Conservation (phyloP, 2,888 invertebrate genomes). For the Dynastes maya region DNA sequence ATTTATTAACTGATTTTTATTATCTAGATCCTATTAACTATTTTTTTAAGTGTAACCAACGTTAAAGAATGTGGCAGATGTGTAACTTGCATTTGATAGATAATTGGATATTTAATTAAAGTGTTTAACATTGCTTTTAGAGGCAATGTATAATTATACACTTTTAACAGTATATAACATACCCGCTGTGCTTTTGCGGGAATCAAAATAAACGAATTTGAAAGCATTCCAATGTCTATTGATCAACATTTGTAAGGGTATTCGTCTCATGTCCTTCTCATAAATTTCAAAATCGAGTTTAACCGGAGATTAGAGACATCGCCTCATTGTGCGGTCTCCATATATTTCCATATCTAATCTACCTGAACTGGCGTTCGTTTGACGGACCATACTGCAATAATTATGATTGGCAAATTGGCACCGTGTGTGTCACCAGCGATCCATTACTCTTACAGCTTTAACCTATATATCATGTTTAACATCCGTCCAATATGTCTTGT, state of each 20-base stretch:
- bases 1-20: no score
- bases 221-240: neutral
- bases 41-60: no score
- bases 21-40: no score
- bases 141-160: no score
- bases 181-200: no score
- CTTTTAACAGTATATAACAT: no score
- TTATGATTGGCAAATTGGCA: constrained; percentile 50
- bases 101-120: no score
- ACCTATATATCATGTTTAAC: constrained; percentile 50
- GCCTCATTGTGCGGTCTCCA: constrained; percentile 46
- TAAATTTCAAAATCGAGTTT: constrained; percentile 46
- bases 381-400: constrained; percentile 42
- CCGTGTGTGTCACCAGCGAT: constrained; percentile 47
- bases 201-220: no score
- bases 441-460: constrained; percentile 46
- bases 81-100: no score
- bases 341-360: constrained; percentile 46
- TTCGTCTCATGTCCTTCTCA: constrained; percentile 29
- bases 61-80: no score
- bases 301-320: constrained; percentile 47
- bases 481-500: constrained; percentile 50
- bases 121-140: no score
- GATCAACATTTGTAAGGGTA: constrained; percentile 36
- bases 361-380: constrained; percentile 43